Evolutionary conservation across 2,888 invertebrate genomes (phyloP).

Genomic region (Adineta ricciae): DNA sequence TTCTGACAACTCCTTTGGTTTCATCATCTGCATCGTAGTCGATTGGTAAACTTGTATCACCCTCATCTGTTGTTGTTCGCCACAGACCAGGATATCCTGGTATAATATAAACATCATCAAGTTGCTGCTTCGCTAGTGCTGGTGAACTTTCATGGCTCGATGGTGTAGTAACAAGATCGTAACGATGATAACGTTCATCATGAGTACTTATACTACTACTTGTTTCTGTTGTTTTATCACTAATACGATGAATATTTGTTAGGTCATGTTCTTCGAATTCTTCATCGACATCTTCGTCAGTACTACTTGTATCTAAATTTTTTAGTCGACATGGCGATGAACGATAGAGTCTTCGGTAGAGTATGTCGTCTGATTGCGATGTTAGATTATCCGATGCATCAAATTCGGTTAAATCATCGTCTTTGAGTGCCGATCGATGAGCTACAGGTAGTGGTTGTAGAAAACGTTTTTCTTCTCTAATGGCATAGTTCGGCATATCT

Average conservation of each 20-base stretch:
- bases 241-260: neutral
- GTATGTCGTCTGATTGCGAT: neutral
- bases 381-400: constrained; percentile 18
- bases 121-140: neutral
- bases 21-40: neutral
- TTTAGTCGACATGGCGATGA: neutral
- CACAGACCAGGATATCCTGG: constrained; percentile 18
- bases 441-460: neutral
- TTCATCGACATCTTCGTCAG: constrained; percentile 6
- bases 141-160: neutral
- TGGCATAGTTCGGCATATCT: neutral
- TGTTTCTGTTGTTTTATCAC: neutral
- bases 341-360: neutral
- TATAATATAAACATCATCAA: neutral
- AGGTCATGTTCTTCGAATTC: neutral
- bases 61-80: neutral
- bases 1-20: neutral
- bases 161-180: neutral
- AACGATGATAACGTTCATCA: neutral
- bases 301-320: neutral
- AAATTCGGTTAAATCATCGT: constrained; percentile 11
- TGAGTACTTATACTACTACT: neutral
- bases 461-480: no score
- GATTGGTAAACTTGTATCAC: neutral
- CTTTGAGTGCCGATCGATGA: neutral